Conservation (phyloP, 2,888 invertebrate species). For the Acholoe squamosa region DNA sequence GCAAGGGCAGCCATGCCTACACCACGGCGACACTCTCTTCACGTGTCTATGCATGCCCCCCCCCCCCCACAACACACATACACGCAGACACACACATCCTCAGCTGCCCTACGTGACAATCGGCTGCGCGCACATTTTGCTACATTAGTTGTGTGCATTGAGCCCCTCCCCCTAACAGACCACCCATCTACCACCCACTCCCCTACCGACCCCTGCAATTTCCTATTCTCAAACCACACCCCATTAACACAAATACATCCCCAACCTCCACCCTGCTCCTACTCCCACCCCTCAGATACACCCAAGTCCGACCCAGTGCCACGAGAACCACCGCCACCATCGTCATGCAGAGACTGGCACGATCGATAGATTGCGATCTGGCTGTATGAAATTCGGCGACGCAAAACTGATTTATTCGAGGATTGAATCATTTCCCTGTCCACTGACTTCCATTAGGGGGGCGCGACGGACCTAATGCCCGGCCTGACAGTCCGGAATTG, state of each 20-base stretch:
- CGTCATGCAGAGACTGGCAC: neutral
- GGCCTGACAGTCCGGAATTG: constrained; percentile 29
- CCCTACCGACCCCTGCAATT: neutral
- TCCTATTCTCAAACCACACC: neutral
- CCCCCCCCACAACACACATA: neutral
- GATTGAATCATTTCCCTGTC: constrained; percentile 55
- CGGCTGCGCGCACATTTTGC: neutral
- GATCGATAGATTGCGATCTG: constrained; percentile 51
- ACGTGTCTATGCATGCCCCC: neutral
- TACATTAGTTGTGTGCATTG: neutral
- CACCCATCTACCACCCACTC: neutral
- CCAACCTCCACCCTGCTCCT: no score
- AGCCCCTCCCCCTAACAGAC: neutral
- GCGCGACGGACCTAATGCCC: constrained; percentile 25
- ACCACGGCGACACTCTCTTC: neutral
- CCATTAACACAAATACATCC: no score
- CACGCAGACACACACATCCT: no score
- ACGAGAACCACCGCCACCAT: neutral
- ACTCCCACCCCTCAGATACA: neutral
- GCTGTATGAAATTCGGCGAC: constrained; percentile 52
- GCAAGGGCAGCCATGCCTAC: neutral
- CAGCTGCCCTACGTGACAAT: neutral
- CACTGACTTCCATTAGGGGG: constrained; percentile 50
- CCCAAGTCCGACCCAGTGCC: neutral
- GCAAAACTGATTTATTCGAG: constrained; percentile 56